Evolutionary conservation across 2,797 vertebrate genomes (phyloP).

Genomic region (Tiaroga cobitis): DNA sequence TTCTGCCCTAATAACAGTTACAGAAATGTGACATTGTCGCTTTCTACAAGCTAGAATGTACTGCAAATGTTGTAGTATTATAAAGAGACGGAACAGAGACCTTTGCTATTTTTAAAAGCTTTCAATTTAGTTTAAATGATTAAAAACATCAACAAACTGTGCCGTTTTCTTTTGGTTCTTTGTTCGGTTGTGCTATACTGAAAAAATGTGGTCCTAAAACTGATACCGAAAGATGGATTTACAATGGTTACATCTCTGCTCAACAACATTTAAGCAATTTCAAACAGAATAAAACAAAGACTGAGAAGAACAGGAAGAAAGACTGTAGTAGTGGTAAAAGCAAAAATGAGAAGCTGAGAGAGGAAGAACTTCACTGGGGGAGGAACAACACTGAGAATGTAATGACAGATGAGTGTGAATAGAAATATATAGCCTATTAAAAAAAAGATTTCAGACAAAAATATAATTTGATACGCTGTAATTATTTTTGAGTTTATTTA

Average conservation of each 20-base stretch:
- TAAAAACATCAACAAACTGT: neutral
- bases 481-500: neutral
- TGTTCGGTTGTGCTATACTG: neutral
- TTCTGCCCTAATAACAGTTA: neutral
- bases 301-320: constrained; percentile 4
- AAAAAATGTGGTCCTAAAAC: neutral
- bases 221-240: neutral
- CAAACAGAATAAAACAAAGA: neutral
- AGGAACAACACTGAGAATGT: neutral
- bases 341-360: neutral
- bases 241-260: neutral
- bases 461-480: neutral
- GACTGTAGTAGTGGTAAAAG: neutral
- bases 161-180: neutral
- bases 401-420: neutral
- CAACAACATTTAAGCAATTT: neutral
- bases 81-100: neutral
- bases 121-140: neutral
- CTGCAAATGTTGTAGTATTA: neutral
- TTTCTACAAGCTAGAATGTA: neutral
- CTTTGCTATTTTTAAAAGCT: neutral
- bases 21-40: neutral
- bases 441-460: neutral
- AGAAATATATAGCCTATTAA: too few species aligned
- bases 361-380: constrained; percentile 47